phyloP scores from a whole-genome alignment of 2,888 invertebrate species.

The Conus canariensis region DNA sequence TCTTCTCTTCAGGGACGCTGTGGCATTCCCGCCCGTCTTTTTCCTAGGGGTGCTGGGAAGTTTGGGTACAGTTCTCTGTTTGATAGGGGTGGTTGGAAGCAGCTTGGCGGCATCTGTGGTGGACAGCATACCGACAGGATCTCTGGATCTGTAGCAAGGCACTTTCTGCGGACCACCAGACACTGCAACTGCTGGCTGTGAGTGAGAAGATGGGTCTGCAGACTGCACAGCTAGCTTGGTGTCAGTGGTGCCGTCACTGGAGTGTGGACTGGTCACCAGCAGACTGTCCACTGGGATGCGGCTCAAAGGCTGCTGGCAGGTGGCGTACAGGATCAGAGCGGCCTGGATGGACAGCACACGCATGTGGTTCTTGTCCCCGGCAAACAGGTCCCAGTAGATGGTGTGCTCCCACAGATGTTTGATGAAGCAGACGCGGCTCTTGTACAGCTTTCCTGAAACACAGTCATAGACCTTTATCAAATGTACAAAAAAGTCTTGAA shows the following conservation, averaged over 20 bases:
- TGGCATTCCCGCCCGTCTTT: neutral
- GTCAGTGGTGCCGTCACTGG: constrained; percentile 42
- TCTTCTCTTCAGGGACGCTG: neutral
- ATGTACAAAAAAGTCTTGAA: no score
- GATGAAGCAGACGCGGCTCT: constrained; percentile 74
- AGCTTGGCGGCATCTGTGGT: neutral
- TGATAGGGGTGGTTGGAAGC: constrained; percentile 30
- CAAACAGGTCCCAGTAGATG: constrained; percentile 75
- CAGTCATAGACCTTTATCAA: neutral
- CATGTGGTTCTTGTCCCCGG: constrained; percentile 73
- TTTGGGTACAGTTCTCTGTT: neutral
- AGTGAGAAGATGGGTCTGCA: neutral
- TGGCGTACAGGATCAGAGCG: constrained; percentile 71
- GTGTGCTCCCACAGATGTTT: constrained; percentile 77
- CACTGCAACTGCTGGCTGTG: neutral
- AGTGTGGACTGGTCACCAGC: constrained; percentile 67
- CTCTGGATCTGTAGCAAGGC: neutral
- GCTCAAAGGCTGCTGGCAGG: constrained; percentile 51
- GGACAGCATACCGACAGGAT: neutral
- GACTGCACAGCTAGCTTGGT: neutral
- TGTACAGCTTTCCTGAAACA: constrained; percentile 75
- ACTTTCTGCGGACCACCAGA: neutral
- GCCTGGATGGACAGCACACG: constrained; percentile 75
- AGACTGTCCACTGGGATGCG: constrained; percentile 57
- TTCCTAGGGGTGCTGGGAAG: constrained; percentile 1